Base-by-base conservation (phyloP, 2,113 vertebrate genomes). In the Oreochromis spilurus region DNA sequence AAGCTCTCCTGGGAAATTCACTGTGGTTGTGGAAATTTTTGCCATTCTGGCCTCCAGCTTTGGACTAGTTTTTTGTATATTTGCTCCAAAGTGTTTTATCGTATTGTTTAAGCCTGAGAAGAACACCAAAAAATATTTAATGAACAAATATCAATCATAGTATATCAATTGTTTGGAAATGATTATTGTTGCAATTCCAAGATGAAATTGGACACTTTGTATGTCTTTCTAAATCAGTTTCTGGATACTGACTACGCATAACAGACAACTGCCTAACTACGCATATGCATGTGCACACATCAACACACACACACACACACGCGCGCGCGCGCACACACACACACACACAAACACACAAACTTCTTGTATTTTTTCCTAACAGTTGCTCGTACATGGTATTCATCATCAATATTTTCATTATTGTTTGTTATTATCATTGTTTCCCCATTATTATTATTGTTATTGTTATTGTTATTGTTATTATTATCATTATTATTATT, bases 1-100 rank as follows among this genome's bases (percentile, higher is more conserved):
- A 1, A 55, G 53, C 1, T 55, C 53, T 1, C 53, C 53, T 54
- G 53, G 53, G 0, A 54, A 54, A 0, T 54, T 54, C 0, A 7
- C 53, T 0, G 53, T 54, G 0, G 10, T 13, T 54, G 53, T 55
- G 2, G 53, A 55, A 0, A 54, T 54, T 12, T 54, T 54, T 54
- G 53, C 53, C 0, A 55, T 55, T 55, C 53, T 55, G n/a, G 3
- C 53, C 53, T 54, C 53, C 53, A 54, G 53, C n/a, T 54, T 54
- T 54, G 53, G 86, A 19, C n/a, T 95, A 13, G 86, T 94, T 2
- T 1, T 91, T 6, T 94, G 88, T 29, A 89, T 95, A 58, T 95
- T 93, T 92, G 83, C 79, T 4, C 93, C 93, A 7, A 95, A 92
- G 48, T 94, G 91, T 84, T 94, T 87, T 31, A 93, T 94, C 14